A percentile compares a stretch with the other conserved stretches of the same genome.
Evolutionary conservation across 2,888 invertebrate genomes (phyloP).

Genomic region (Salpingus planirostris): DNA sequence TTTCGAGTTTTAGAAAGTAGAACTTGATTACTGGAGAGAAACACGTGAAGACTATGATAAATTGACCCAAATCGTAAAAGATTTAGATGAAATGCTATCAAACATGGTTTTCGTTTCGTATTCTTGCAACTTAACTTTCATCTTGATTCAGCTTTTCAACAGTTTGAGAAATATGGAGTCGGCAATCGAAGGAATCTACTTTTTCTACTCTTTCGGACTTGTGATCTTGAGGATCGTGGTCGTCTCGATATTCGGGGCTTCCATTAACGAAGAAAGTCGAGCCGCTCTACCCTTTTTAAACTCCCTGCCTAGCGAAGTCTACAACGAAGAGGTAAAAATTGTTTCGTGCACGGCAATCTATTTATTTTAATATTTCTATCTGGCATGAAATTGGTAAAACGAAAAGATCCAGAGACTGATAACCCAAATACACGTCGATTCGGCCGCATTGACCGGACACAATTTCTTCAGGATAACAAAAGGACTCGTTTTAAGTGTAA

Average conservation of each 20-base stretch:
- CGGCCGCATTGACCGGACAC: conserved; percentile 25
- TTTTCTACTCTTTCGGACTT: conserved; percentile 55
- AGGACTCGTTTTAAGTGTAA: conserved; percentile 29
- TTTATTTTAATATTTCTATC: too few relatives aligned
- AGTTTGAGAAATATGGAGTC: conserved; percentile 21
- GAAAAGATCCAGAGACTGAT: conserved; percentile 28
- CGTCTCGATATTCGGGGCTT: conserved; percentile 30
- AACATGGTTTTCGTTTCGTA: conserved; percentile 22
- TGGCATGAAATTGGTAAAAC: too few relatives aligned
- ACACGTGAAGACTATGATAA: conserved; percentile 23
- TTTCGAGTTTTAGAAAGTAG: conserved; percentile 45
- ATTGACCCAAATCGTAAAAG: conserved; percentile 15
- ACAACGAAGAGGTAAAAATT: conserved; percentile 47
- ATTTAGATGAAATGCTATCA: conserved; percentile 19
- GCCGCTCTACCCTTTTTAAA: conserved; percentile 44
- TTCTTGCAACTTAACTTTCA: conserved; percentile 22
- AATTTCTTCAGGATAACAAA: conserved; percentile 30
- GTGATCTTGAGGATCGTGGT: conserved; percentile 51
- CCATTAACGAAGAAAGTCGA: conserved; percentile 35
- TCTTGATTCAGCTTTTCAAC: conserved; percentile 25
- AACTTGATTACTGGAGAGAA: conserved; percentile 27
- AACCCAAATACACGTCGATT: conserved; percentile 22
- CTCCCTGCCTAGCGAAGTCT: conserved; percentile 53
- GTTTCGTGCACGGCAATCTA: too few relatives aligned
- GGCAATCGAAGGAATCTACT: conserved; percentile 48